A percentile compares a stretch with the other conserved stretches of the same genome.
Evolutionary conservation across 2,888 invertebrate species (phyloP).

Genomic region (Sepioteuthis lessoniana): DNA sequence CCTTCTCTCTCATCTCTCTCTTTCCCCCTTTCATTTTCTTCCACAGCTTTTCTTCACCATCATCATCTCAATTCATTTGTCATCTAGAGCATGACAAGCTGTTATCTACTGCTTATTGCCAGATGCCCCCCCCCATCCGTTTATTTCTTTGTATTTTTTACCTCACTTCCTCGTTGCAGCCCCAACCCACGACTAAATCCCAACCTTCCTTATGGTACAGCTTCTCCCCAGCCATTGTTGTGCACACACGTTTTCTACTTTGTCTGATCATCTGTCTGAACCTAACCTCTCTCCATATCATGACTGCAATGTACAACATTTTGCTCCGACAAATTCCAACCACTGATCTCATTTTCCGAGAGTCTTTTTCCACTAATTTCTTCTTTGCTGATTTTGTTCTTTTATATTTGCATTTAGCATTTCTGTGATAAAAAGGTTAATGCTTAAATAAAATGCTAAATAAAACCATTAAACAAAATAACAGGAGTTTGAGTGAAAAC

Average conservation of each 20-base stretch:
- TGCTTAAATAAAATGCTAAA: too few species aligned
- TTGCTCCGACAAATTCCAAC: background rate
- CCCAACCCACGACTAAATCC: too few species aligned
- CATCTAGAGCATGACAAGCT: background rate
- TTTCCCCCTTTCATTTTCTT: too few species aligned
- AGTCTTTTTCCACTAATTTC: background rate
- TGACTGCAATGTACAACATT: background rate
- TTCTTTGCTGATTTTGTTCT: background rate
- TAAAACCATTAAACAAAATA: too few species aligned
- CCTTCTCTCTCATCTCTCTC: background rate
- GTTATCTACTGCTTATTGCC: background rate
- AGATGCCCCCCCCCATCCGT: background rate
- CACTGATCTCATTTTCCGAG: background rate
- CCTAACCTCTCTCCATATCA: background rate
- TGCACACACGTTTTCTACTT: background rate
- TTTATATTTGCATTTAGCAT: background rate
- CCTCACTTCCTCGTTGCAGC: too few species aligned
- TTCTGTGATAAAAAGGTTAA: too few species aligned
- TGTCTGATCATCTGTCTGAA: background rate
- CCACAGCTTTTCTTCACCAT: too few species aligned
- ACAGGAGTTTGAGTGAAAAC: too few species aligned
- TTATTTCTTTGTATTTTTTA: too few species aligned
- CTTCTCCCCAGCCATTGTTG: background rate
- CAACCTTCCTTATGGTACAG: background rate
- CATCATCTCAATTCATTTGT: too few species aligned